Percentiles rank a stretch among this genome's conserved stretches.
phyloP scores from a whole-genome alignment of 2,113 vertebrate genomes.

The Empidonax alnorum region DNA sequence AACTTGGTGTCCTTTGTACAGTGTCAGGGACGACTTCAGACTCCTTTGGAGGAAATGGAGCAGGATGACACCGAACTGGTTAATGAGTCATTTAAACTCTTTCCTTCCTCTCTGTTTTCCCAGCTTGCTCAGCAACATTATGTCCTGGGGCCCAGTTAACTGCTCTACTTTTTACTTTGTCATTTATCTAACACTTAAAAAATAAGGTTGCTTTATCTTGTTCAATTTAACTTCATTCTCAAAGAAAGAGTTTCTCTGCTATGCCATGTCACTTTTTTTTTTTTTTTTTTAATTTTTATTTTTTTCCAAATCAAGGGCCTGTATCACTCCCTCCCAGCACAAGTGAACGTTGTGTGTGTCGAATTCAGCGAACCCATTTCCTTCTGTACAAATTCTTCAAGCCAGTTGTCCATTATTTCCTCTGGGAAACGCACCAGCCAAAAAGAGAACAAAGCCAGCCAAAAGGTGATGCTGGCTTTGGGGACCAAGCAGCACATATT shows the following conservation, averaged over 20 bases:
- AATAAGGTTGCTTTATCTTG: not conserved
- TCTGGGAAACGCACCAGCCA: not conserved
- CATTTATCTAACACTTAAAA: not conserved
- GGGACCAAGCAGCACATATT: not conserved
- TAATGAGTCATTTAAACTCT: not conserved
- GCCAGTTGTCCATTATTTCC: not conserved
- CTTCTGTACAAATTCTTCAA: not conserved
- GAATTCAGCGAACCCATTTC: not conserved
- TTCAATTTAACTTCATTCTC: not conserved
- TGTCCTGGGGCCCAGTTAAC: not conserved
- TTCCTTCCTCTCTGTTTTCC: not conserved
- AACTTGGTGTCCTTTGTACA: not conserved
- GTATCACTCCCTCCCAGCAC: rapidly evolving
- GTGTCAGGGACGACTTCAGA: rapidly evolving
- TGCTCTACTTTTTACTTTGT: not conserved
- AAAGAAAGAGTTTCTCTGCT: not conserved
- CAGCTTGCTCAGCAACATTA: not conserved
- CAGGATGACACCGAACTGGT: not conserved
- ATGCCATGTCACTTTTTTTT: not conserved
- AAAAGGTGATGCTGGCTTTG: not conserved
- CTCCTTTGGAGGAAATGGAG: not conserved
- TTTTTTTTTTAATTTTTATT: not conserved
- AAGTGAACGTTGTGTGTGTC: not conserved
- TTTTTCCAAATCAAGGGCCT: not conserved
- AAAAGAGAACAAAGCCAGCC: not conserved